Percentiles rank a stretch among this genome's conserved stretches.
Evolutionary conservation across 2,113 vertebrate species (phyloP).

Genomic region (Elaphurus davidianus): DNA sequence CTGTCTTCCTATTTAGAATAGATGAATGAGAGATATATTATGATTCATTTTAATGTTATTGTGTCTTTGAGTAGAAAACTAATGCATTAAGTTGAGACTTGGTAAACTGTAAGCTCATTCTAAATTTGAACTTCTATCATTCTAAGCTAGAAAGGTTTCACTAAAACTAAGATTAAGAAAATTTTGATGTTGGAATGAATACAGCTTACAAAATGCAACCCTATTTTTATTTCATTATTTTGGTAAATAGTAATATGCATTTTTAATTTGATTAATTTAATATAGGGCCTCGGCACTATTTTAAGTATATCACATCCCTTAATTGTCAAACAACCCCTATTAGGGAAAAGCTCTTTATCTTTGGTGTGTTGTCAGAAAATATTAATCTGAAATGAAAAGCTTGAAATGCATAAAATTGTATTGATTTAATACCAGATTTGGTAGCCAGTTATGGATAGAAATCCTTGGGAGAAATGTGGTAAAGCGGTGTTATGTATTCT

Average conservation of each 20-base stretch:
- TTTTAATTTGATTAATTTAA: background rate
- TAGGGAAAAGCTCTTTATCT: background rate
- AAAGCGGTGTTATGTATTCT: background rate
- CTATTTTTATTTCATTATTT: background rate
- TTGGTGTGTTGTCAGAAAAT: background rate
- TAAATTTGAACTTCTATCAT: background rate
- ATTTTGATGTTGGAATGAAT: background rate
- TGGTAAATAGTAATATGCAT: background rate
- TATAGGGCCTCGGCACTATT: background rate
- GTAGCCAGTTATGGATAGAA: background rate
- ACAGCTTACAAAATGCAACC: background rate
- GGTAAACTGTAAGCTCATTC: background rate
- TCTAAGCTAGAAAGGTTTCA: background rate
- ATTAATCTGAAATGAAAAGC: background rate
- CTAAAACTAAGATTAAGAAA: background rate
- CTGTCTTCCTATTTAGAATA: background rate
- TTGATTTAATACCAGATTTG: background rate
- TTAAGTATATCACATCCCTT: background rate
- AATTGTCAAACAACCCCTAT: background rate
- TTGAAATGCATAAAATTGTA: background rate
- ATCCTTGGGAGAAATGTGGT: background rate
- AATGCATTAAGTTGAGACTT: background rate
- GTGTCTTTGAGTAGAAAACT: background rate
- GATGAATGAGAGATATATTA: background rate
- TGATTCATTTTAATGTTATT: background rate